Conservation (phyloP, 2,113 vertebrate genomes). For the Aplodontia rufa region DNA sequence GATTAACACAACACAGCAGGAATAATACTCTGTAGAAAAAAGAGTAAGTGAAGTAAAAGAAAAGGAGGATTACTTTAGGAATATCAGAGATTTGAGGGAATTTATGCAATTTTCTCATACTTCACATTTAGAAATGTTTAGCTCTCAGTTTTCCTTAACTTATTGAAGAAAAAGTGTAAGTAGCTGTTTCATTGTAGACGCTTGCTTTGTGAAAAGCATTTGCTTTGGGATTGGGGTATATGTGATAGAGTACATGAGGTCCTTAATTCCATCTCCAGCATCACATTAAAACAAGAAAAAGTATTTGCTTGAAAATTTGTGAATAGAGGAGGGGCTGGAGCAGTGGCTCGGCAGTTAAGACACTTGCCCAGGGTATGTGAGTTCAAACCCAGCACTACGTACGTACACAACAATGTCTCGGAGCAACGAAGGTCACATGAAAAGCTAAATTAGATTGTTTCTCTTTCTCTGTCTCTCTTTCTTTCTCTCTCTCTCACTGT, state of each 20-base stretch:
- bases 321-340: too few relatives aligned
- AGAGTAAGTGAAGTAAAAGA: background rate
- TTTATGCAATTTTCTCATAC: slow-evolving; percentile 1
- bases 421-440: too few relatives aligned
- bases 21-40: background rate
- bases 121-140: slow-evolving; percentile 45
- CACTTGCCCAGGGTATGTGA: too few relatives aligned
- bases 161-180: background rate
- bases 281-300: background rate
- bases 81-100: background rate
- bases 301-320: slow-evolving; percentile 1
- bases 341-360: too few relatives aligned
- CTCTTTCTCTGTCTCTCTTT: too few relatives aligned
- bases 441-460: too few relatives aligned
- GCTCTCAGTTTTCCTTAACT: background rate
- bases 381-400: too few relatives aligned
- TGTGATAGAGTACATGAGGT: background rate
- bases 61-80: background rate
- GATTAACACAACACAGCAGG: background rate
- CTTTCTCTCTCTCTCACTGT: too few relatives aligned
- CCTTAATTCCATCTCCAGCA: background rate
- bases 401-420: too few relatives aligned
- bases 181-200: background rate
- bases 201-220: background rate
- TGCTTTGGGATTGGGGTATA: background rate